phyloP scores from a whole-genome alignment of 2,888 invertebrate genomes.

The Anthrax anthrax region DNA sequence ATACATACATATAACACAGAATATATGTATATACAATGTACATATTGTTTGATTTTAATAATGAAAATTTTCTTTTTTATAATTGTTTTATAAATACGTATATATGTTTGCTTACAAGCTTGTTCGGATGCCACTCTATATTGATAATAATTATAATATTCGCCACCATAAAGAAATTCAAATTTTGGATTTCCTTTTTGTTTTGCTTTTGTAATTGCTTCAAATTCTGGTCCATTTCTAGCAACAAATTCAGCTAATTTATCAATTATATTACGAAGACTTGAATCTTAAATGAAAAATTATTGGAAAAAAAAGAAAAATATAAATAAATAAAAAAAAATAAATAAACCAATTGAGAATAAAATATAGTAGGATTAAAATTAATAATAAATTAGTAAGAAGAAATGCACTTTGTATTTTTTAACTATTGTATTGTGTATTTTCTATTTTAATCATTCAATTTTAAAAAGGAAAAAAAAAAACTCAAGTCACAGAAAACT shows the following conservation, averaged over 20 bases:
- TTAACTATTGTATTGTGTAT: too few species aligned
- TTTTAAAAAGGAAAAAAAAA: too few species aligned
- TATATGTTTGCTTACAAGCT: constrained; percentile 66
- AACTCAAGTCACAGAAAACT: neutral
- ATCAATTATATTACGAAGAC: constrained; percentile 93
- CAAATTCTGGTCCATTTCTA: constrained; percentile 97
- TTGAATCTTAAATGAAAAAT: constrained; percentile 49
- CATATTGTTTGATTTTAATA: too few species aligned
- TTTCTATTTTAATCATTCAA: too few species aligned
- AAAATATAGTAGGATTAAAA: too few species aligned
- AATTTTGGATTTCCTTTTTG: constrained; percentile 97
- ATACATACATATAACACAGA: too few species aligned
- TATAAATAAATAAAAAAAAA: neutral
- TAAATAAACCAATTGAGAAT: too few species aligned
- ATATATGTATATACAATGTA: too few species aligned
- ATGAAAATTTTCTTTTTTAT: too few species aligned
- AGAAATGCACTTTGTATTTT: too few species aligned
- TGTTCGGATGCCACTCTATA: constrained; percentile 91
- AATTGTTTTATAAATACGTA: too few species aligned
- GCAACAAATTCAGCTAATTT: constrained; percentile 98
- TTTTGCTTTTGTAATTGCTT: constrained; percentile 96
- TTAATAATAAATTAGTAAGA: too few species aligned
- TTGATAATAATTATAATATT: constrained; percentile 91
- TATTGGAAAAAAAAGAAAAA: neutral
- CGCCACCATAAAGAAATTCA: constrained; percentile 92